These are phyloP conservation scores for Drosophila sturtevanti DNA, from an alignment of 1,140 invertebrate species.

Conservation along the genomic window DNA sequence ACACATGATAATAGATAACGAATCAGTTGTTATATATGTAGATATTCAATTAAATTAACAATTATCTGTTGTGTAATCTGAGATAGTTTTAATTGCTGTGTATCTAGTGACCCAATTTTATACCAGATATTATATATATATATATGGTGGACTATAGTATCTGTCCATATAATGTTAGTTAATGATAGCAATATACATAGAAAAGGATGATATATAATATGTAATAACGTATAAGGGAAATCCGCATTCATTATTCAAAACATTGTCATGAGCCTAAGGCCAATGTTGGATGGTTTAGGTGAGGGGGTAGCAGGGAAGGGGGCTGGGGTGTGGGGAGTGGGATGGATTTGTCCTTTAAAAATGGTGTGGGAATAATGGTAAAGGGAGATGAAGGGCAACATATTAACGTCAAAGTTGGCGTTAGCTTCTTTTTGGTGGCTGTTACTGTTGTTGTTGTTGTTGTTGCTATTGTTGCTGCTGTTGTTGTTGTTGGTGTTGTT, in stretches of 20 bases:
- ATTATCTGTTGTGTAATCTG: no score
- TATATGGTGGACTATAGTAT: no score
- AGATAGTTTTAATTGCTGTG: no score
- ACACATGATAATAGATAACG: no score
- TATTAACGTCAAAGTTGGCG: slow-evolving; percentile 41
- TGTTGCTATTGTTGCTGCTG: no score
- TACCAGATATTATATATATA: no score
- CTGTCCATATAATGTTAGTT: no score
- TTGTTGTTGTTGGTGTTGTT: no score
- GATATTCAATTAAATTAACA: no score
- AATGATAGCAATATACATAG: background rate
- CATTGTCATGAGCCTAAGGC: slow-evolving; percentile 47
- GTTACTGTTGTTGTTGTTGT: slow-evolving; percentile 14
- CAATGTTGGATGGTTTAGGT: background rate
- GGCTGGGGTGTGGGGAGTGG: background rate
- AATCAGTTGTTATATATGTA: no score
- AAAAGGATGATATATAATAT: slow-evolving; percentile 45
- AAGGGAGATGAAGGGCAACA: slow-evolving; percentile 4
- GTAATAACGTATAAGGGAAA: slow-evolving; percentile 69
- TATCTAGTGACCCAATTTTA: no score
- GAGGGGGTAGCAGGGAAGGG: background rate
- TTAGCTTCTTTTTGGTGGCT: slow-evolving; percentile 8
- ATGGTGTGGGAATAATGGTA: background rate
- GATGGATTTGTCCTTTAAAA: background rate
- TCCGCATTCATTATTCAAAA: slow-evolving; percentile 71